Evolutionary conservation across 2,888 invertebrate genomes (phyloP).

Genomic region (Celastrina argiolus): DNA sequence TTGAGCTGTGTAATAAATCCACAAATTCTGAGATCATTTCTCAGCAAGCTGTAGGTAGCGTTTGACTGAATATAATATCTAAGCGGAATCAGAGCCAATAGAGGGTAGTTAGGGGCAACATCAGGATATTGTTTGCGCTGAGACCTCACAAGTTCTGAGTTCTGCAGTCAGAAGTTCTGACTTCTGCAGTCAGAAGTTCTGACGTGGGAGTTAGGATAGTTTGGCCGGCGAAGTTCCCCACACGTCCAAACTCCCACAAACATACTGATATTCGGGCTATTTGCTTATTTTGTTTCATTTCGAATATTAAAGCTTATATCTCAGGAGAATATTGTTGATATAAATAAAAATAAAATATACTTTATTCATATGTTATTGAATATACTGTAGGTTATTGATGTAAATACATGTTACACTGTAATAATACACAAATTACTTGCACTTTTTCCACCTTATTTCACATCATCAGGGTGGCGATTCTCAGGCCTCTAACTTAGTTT

Average conservation of each 20-base stretch:
- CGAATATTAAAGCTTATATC: not conserved
- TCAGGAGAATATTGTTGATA: not conserved
- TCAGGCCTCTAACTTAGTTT: too few species aligned
- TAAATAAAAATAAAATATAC: too few species aligned
- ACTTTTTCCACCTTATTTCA: too few species aligned
- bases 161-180: constrained; percentile 1
- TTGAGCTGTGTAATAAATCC: too few species aligned
- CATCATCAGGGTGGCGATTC: too few species aligned
- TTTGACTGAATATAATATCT: not conserved
- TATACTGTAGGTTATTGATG: too few species aligned
- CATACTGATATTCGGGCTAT: not conserved
- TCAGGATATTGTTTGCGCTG: constrained; percentile 19
- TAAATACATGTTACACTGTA: too few species aligned
- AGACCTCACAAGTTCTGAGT: constrained; percentile 9
- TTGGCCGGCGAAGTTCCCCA: not conserved
- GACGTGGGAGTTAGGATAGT: constrained; percentile 12
- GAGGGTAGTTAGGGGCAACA: not conserved
- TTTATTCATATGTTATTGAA: too few species aligned
- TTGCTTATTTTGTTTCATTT: not conserved
- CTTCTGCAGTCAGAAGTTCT: constrained; percentile 1
- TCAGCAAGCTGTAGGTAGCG: too few species aligned
- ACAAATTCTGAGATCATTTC: too few species aligned
- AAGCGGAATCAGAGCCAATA: not conserved
- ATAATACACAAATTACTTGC: too few species aligned
- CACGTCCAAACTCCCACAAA: not conserved